Percentiles rank a stretch among this genome's conserved stretches.
Evolutionary conservation across 2,888 invertebrate species (phyloP).

Genomic region (Ichneumoninae sp.): DNA sequence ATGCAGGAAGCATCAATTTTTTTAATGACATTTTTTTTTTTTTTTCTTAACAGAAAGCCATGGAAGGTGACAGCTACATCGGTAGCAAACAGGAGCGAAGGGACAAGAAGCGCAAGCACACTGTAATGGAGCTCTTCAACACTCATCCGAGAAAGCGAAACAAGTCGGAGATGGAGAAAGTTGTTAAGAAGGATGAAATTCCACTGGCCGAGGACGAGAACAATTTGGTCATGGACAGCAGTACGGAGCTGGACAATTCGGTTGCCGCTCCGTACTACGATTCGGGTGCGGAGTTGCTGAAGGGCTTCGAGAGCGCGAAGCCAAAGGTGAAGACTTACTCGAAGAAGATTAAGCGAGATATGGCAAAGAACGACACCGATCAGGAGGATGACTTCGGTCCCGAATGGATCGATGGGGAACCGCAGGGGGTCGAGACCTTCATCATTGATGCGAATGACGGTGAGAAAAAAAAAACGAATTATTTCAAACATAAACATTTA

Average conservation of each 20-base stretch:
- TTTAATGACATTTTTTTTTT: conserved; percentile 23
- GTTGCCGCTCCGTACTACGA: conserved; percentile 73
- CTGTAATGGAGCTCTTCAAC: conserved; percentile 89
- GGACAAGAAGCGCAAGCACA: conserved; percentile 89
- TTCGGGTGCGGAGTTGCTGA: conserved; percentile 76
- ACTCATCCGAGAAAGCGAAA: conserved; percentile 85
- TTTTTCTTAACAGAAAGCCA: conserved; percentile 64
- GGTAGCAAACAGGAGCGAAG: conserved; percentile 89
- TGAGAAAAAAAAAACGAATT: conserved; percentile 59
- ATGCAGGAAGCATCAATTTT: background rate
- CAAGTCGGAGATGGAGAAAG: conserved; percentile 74
- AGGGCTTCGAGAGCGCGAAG: conserved; percentile 76
- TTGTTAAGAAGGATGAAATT: conserved; percentile 73
- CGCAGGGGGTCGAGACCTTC: conserved; percentile 81
- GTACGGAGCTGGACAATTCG: conserved; percentile 56
- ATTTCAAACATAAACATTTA: background rate
- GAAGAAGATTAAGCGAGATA: conserved; percentile 77
- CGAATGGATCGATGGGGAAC: conserved; percentile 82
- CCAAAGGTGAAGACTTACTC: conserved; percentile 73
- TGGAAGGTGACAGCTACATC: conserved; percentile 76
- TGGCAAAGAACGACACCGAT: conserved; percentile 73
- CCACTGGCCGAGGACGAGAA: conserved; percentile 61
- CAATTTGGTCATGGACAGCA: conserved; percentile 64
- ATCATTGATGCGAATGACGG: conserved; percentile 82
- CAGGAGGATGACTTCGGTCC: conserved; percentile 78